Percentiles rank a stretch among this genome's conserved stretches.
Conservation (phyloP, 2,797 vertebrate genomes). For the Lepilemur ruficaudatus region DNA sequence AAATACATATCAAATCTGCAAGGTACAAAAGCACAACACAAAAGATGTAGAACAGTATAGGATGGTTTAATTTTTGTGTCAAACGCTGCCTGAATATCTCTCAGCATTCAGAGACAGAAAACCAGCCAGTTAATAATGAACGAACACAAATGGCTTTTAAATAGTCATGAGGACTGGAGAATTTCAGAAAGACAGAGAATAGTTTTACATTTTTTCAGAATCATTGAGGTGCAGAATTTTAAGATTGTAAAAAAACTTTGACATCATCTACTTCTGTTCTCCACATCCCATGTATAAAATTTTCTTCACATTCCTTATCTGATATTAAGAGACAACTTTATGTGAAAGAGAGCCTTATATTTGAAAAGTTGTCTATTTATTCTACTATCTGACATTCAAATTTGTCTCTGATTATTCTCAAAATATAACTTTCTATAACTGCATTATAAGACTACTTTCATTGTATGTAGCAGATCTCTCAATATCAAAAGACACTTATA, state of each 20-base stretch:
- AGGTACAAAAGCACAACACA: not conserved
- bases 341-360: not conserved
- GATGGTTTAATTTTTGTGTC: not conserved
- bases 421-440: not conserved
- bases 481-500: not conserved
- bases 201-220: not conserved
- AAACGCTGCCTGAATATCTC: not conserved
- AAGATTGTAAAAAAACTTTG: not conserved
- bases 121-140: not conserved
- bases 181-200: not conserved
- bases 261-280: not conserved
- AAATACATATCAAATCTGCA: not conserved
- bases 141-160: not conserved
- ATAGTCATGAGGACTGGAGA: not conserved
- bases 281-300: not conserved
- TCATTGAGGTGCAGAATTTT: not conserved
- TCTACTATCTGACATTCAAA: not conserved
- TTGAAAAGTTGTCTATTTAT: not conserved
- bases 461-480: not conserved
- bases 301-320: not conserved
- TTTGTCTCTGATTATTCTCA: not conserved
- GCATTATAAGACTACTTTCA: not conserved
- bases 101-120: not conserved
- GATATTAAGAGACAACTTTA: not conserved
- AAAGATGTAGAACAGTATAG: not conserved